Base-by-base conservation (phyloP, 2,797 vertebrate genomes). In the Anableps anableps region DNA sequence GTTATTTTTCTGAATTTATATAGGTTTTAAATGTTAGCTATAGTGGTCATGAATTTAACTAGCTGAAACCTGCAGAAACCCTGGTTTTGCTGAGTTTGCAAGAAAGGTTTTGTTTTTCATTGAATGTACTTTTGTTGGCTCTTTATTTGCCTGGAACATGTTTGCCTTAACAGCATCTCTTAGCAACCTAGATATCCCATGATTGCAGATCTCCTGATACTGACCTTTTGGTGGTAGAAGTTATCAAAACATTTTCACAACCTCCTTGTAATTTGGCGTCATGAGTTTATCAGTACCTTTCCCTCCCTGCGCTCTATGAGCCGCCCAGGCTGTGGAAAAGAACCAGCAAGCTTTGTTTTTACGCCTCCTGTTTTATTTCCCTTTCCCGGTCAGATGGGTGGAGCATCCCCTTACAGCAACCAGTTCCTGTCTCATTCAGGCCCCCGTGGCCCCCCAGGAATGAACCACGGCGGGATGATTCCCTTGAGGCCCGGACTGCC, bases 351-450 rank as follows among this genome's bases (percentile, higher is more conserved):
- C 74, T 78, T 79, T 83, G 47, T 85, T 76, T 75, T 81, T 0
- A 51, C 23, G 1, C 11, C 36, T 36, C 66, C 60, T 83, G 68
- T 81, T 72, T 19, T 82, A 41, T 74, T 83, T 88, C 48, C 74
- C 53, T 47, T 78, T 85, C 76, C 85, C 80, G 85, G 72, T 41
- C 88, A 99, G 98, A 96, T 99, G 95, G 96, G 97, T n/a, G 92
- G 97, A 0, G 96, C 96, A 53, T 96, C 98, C 90, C 95, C 97
- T 58, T 99, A 97, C 88, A 95, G 93, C 93, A 97, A 95, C 89
- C 98, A 98, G 92, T 99, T 98, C 93, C 90, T 99, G 90, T 96
- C 97, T 73, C 98, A 98, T 17, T 90, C 96, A 0, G 97, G 96
- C 1, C 96, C 98, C 43, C 96, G 97, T 0, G 97, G 97, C n/a